Evolutionary conservation across 2,888 invertebrate species (phyloP), one percentile per base, ranked within the genome.

Genomic region (Drosophila greeni): DNA sequence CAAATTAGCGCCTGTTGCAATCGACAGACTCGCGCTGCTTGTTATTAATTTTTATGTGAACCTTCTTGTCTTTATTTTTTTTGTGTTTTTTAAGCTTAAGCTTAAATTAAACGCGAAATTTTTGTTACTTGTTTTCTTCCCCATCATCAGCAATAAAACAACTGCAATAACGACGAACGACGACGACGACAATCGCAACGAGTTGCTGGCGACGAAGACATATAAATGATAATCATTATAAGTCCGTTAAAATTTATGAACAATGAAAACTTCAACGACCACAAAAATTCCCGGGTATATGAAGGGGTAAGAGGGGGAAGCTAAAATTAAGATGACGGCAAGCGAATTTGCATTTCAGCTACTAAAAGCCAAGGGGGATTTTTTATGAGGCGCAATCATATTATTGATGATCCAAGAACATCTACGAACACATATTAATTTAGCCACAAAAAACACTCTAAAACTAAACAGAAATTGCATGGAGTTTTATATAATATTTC

Each of bases 1-100:
- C 70, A 75, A 77, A 84, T 84, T 79, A 82, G 77, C 77, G 77
- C 84, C 84, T 68, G 78, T 81, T 81, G 77, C 83, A 83, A 78
- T 78, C 75, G 64, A 59, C 75, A 72, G 55, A 55, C 76, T 48
- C 36, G 49, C 49, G 36, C 51, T 37, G 26, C 23, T 64, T 49
- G 39, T 48, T 61, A 61, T 64, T 61, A 40, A 42, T 42, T 62
- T 61, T 36, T 37, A 45, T 45, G 43, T 18, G 43, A 45, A 45
- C 43, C 26, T 26, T 24, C n/a, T 24, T 24, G 37, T 14, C 20
- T 39, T 16, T 4, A 1, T 3, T 6, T 34, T 5, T 16, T 7
- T 12, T 54, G 52, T 62, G 26, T 52, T 39, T 48, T 56, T 57
- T 33, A 20, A 20, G 20, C 20, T 20, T 69, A 69, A 82, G 56